Percentiles rank a stretch among this genome's conserved stretches.
Evolutionary conservation across 37 sponge, comb jelly and placozoan genomes (phyloP).

Genomic region (Chondrilla cf. caribensis): DNA sequence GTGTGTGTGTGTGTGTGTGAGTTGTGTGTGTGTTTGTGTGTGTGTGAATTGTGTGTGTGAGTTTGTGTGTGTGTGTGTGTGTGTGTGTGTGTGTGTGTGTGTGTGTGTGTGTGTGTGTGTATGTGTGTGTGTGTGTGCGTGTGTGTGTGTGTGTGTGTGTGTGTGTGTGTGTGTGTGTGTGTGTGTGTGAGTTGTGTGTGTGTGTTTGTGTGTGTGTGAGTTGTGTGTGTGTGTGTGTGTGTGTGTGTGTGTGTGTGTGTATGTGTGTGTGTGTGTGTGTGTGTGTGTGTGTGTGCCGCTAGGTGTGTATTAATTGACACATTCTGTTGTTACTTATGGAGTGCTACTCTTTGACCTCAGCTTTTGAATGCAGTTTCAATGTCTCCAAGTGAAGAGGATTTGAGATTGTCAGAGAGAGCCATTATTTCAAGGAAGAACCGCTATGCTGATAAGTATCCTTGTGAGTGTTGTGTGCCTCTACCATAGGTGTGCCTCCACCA

Average conservation of each 20-base stretch:
- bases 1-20: conserved; percentile 27
- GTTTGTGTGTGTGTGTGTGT: conserved; percentile 14
- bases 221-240: conserved; percentile 1
- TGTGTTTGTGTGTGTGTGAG: conserved; percentile 21
- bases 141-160: conserved; percentile 35
- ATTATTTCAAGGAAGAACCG: conserved; percentile 6
- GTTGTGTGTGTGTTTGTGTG: conserved; percentile 10
- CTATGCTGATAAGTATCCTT: conserved; percentile 3
- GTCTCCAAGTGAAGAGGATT: conserved; percentile 1
- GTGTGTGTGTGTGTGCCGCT: neutral
- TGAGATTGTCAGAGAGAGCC: neutral
- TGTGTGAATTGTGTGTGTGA: neutral
- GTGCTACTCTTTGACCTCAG: neutral
- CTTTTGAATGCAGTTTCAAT: conserved; percentile 8
- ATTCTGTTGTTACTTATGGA: neutral
- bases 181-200: conserved; percentile 10
- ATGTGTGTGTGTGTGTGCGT: conserved; percentile 14
- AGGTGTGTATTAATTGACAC: neutral
- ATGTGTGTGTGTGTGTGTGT: conserved; percentile 15
- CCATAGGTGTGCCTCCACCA: no score
- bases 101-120: conserved; percentile 4
- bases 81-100: conserved; percentile 12
- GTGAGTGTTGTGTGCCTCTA: neutral
- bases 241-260: conserved; percentile 15
- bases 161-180: conserved; percentile 29